Base-by-base conservation (phyloP, 92 coral and sea anemone species). In the Actinernus sp. region DNA sequence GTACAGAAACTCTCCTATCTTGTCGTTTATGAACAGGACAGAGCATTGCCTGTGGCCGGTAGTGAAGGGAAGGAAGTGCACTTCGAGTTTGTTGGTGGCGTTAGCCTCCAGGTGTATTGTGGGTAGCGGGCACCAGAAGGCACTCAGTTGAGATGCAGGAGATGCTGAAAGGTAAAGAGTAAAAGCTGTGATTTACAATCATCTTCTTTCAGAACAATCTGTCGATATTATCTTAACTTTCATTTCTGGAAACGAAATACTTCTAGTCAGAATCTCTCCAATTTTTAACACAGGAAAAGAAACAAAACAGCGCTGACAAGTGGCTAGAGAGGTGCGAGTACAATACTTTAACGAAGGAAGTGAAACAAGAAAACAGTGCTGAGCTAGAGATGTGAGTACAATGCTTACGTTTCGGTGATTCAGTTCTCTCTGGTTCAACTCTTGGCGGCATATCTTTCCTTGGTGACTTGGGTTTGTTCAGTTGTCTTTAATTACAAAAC, bases 1-100 rank as follows among this genome's bases (percentile, higher is more conserved):
- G 87, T 91, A 95, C 51, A 95, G 91, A 50, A 95, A 95, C 74
- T 95, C 99, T 33, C 99, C 99, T 17, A 95, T 88, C 43, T 80
- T 76, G 63, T 95, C 97, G 76, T 91, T 95, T 26, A 95, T 95
- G 48, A 95, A 88, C 61, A 95, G 91, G 36, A 94, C 77, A 1
- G 98, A 94, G 72, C 98, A 94, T 61, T 94, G 98, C 30, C 98
- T 87, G 76, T 80, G 85, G 17, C 97, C 98, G 22, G 83, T 48
- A 58, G 78, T 78, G 69, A 95, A 95, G 32, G 99, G 99, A 3
- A 95, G 83, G 66, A 95, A 95, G 58, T 87, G 97, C 37, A 95
- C 82, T 62, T 84, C 92, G 31, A 91, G 81, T 64, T 71, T 55
- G 9, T 79, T 74, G n/a, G 85, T 73, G 66, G 84, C 81, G 61